These are phyloP conservation scores for Pomacea canaliculata DNA, from an alignment of 2,888 invertebrate genomes.

Conservation along the genomic window DNA sequence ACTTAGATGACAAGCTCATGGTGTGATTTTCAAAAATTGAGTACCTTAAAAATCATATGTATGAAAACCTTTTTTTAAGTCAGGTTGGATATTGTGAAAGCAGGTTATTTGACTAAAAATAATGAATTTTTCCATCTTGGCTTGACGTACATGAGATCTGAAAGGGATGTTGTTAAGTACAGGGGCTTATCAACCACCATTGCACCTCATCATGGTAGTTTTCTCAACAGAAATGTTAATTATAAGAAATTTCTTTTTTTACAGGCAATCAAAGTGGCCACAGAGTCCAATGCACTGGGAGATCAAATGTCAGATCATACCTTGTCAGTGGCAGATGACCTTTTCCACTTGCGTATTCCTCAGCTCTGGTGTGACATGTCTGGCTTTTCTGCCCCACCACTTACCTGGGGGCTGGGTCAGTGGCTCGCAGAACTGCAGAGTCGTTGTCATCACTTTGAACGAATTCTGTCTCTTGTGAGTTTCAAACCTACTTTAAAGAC, in stretches of 20 bases:
- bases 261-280: conserved; percentile 64
- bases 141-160: too few relatives aligned
- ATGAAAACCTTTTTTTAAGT: too few relatives aligned
- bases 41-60: too few relatives aligned
- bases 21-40: too few relatives aligned
- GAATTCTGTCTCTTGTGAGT: conserved; percentile 55
- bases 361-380: conserved; percentile 63
- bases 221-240: too few relatives aligned
- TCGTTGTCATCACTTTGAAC: conserved; percentile 67
- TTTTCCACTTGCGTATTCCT: conserved; percentile 66
- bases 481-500: too few relatives aligned
- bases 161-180: too few relatives aligned
- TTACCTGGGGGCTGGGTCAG: conserved; percentile 60
- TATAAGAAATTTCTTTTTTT: conserved; percentile 8
- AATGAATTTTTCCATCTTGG: too few relatives aligned
- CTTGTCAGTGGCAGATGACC: conserved; percentile 65
- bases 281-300: conserved; percentile 61
- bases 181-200: too few relatives aligned
- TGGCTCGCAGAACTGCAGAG: conserved; percentile 65
- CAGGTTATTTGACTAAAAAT: too few relatives aligned
- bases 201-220: too few relatives aligned
- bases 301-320: conserved; percentile 60
- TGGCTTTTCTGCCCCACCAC: conserved; percentile 64
- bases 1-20: not conserved
- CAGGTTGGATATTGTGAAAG: too few relatives aligned